phyloP scores from a whole-genome alignment of 2,888 invertebrate species.

The Synergus japonicus region DNA sequence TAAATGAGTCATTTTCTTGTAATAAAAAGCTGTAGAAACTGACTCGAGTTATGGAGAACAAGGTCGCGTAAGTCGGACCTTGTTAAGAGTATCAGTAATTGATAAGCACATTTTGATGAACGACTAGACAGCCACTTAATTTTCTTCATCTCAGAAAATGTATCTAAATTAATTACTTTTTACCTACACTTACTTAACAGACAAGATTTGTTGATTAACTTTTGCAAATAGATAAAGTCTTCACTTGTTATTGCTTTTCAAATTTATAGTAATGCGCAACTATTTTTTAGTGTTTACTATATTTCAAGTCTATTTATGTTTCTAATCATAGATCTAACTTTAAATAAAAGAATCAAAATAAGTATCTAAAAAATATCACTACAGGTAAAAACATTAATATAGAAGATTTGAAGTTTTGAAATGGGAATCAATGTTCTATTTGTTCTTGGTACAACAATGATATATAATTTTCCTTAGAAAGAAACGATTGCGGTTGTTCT shows the following conservation, averaged over 20 bases:
- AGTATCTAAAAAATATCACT: neutral
- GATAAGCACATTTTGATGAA: constrained; percentile 1
- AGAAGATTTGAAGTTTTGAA: neutral
- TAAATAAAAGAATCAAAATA: neutral
- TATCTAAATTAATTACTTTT: constrained; percentile 2
- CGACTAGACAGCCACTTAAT: constrained; percentile 1
- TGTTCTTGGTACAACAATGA: neutral
- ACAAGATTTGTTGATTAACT: neutral
- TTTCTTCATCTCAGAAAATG: constrained; percentile 6
- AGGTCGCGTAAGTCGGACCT: constrained; percentile 10
- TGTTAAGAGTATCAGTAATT: constrained; percentile 26
- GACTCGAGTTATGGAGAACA: constrained; percentile 23
- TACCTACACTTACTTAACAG: neutral
- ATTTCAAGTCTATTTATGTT: neutral
- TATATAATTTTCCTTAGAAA: constrained; percentile 5
- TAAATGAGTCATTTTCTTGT: neutral
- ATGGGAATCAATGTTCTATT: neutral
- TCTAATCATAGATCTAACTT: neutral
- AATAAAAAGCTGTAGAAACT: constrained; percentile 16
- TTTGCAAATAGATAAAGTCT: neutral
- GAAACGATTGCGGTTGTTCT: neutral
- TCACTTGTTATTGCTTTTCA: constrained; percentile 18
- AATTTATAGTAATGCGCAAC: neutral
- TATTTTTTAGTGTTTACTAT: neutral
- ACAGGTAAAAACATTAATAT: neutral